Percentiles rank a stretch among this genome's conserved stretches.
Evolutionary conservation across 2,113 vertebrate genomes (phyloP).

Genomic region (Phalacrocorax aristotelis): DNA sequence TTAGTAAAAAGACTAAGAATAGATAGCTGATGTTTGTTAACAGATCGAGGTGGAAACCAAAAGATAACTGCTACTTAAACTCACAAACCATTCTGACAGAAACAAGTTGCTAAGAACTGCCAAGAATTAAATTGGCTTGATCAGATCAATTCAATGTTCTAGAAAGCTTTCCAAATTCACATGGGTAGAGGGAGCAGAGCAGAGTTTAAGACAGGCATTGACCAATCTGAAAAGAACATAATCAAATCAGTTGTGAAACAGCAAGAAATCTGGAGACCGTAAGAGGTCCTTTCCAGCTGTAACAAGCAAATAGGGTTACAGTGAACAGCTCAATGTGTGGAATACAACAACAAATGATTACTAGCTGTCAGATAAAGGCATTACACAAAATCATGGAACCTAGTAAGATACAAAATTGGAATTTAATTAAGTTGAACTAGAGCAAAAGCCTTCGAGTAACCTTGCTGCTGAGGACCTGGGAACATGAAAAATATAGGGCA

Average conservation of each 20-base stretch:
- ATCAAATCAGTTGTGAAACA: neutral
- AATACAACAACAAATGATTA: neutral
- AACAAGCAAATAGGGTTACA: neutral
- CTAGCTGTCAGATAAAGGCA: neutral
- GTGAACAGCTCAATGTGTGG: neutral
- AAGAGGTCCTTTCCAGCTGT: neutral
- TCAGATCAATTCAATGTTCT: neutral
- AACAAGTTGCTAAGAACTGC: neutral
- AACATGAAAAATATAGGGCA: neutral
- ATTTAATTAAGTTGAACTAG: conserved; percentile 44
- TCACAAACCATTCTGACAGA: neutral
- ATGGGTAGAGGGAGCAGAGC: neutral
- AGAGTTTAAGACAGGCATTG: neutral
- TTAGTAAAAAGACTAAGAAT: neutral
- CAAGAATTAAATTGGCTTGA: neutral
- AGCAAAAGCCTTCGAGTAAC: conserved; percentile 25
- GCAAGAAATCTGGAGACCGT: neutral
- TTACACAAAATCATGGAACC: neutral
- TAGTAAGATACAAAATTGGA: conserved; percentile 6
- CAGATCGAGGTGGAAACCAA: neutral
- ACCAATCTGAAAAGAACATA: neutral
- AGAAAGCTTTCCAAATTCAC: neutral
- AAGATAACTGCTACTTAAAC: neutral
- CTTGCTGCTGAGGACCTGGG: neutral
- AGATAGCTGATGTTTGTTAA: neutral